A percentile compares a stretch with the other conserved stretches of the same genome.
These are phyloP conservation scores for Actenoides hombroni DNA, from an alignment of 2,113 vertebrate species.

Conservation along the genomic window DNA sequence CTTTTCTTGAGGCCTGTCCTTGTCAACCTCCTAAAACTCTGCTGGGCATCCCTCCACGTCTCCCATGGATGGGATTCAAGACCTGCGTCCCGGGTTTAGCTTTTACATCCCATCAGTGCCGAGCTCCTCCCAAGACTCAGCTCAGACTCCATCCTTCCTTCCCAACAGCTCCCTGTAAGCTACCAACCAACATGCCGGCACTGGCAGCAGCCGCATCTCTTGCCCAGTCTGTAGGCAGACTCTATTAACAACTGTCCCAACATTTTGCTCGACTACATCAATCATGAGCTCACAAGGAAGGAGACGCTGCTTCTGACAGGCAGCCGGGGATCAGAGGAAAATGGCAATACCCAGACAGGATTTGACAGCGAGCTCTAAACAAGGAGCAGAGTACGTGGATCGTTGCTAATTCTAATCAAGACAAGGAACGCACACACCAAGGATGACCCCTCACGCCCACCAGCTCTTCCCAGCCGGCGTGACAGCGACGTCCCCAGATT, in stretches of 20 bases:
- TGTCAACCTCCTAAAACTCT: background rate
- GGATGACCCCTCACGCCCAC: background rate
- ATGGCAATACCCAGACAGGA: accelerated
- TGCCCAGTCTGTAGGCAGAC: background rate
- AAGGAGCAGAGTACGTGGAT: background rate
- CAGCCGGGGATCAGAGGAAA: background rate
- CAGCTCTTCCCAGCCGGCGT: background rate
- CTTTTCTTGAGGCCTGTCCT: too few relatives aligned
- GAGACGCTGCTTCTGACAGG: background rate
- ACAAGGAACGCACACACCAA: background rate
- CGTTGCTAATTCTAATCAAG: background rate
- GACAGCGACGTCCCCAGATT: background rate
- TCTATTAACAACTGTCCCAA: background rate
- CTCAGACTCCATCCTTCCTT: background rate
- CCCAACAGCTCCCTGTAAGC: accelerated
- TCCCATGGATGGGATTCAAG: background rate
- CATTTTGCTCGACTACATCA: background rate
- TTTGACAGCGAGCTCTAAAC: background rate
- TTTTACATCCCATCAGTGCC: background rate
- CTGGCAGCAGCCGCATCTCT: background rate
- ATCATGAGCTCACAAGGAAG: accelerated
- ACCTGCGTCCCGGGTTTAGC: background rate
- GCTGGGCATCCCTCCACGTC: background rate
- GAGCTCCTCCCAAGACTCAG: background rate
- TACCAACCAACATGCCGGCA: accelerated